Base-by-base conservation (phyloP, 92 coral and sea anemone species). In the Pocillopora meandrina region DNA sequence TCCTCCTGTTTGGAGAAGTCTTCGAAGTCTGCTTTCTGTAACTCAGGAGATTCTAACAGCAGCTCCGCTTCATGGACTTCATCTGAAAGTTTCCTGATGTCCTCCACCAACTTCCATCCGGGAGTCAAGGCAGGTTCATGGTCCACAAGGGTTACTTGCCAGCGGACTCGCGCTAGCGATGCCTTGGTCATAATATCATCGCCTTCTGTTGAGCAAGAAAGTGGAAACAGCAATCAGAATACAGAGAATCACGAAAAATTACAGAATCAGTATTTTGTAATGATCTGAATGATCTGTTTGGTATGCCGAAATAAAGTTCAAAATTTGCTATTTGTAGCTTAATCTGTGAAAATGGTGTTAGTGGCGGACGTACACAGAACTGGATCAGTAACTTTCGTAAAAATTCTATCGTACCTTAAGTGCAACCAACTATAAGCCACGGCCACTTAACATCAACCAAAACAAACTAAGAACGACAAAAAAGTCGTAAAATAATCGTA, bases 1-100 rank as follows among this genome's bases (percentile, higher is more conserved):
- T 96, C 99, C 72, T 96, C 99, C 76, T 96, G 99, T 77, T 90
- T 92, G 42, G 99, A 96, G 88, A 96, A 94, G 75, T 96, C 98
- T 83, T 96, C 99, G 63, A 90, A 96, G 62, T 96, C 97, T 34
- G 96, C 95, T 42, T 97, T 95, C 75, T 94, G 96, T 33, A 96
- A 87, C 62, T 94, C 99, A 21, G 95, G 90, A 9, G 99, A 95
- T 69, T 89, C 91, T 55, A 96, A 79, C 52, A 87, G 82, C 61
- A 82, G 67, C 74, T 92, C 98, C 10, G 90, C 93, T 76, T 86
- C 93, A 33, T 86, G 86, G 20, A 96, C 93, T 84, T 96, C 95
- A 20, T 94, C 98, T 12, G 95, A 94, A 56, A 96, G 85, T 86
- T 87, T 90, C 34, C 88, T 91, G 86, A 92, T 92, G 26, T 96